Percentiles rank a stretch among this genome's conserved stretches.
Conservation (phyloP, 2,888 invertebrate genomes). For the Dioctria linearis region DNA sequence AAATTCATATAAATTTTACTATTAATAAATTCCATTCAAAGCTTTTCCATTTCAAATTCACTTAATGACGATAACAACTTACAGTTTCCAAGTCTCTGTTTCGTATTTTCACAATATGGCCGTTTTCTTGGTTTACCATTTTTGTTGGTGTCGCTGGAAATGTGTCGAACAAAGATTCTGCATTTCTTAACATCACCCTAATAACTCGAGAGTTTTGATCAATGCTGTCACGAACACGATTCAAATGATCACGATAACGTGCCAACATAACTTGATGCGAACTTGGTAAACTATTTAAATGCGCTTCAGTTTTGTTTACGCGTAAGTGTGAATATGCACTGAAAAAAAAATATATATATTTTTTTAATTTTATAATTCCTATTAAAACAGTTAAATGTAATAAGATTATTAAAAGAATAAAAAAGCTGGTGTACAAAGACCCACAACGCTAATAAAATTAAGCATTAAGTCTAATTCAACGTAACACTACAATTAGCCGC, state of each 20-base stretch:
- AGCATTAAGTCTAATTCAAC: too few relatives aligned
- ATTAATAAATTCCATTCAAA: too few relatives aligned
- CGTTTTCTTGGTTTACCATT: conserved; percentile 57
- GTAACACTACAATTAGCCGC: too few relatives aligned
- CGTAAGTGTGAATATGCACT: conserved; percentile 84
- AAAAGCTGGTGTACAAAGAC: too few relatives aligned
- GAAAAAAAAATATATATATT: conserved; percentile 66
- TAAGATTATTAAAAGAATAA: too few relatives aligned
- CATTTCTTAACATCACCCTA: conserved; percentile 72
- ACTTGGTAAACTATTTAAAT: conserved; percentile 80
- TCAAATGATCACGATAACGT: conserved; percentile 83
- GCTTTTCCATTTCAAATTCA: too few relatives aligned
- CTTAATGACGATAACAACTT: conserved; percentile 57
- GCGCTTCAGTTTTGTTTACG: conserved; percentile 83
- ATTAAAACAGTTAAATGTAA: not conserved
- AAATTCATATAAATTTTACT: too few relatives aligned
- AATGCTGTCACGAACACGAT: conserved; percentile 83
- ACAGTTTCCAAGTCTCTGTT: conserved; percentile 69
- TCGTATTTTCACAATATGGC: conserved; percentile 64
- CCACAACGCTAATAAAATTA: too few relatives aligned
- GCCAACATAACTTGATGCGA: conserved; percentile 83
- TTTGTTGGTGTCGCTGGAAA: conserved; percentile 57
- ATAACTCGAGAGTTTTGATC: conserved; percentile 74
- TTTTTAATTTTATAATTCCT: not conserved
- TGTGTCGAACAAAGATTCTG: conserved; percentile 58